These are phyloP conservation scores for Sclerodermus sp. DNA, from an alignment of 2,888 invertebrate genomes.

Conservation along the genomic window DNA sequence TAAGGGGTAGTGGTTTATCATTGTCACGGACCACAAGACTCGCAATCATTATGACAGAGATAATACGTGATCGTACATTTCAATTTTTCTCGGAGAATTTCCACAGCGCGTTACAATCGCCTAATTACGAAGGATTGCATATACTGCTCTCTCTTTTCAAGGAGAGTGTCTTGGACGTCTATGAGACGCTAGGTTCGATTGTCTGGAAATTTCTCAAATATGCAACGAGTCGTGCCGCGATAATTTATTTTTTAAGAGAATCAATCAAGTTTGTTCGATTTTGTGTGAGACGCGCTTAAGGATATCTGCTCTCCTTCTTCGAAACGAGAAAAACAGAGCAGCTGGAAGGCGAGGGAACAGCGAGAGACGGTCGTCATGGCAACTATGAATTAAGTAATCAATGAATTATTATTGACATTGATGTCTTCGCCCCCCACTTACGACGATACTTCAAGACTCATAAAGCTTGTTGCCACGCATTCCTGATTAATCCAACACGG, in stretches of 20 bases:
- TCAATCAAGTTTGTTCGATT: constrained; percentile 7
- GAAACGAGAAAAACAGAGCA: constrained; percentile 53
- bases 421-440: constrained; percentile 46
- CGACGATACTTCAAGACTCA: constrained; percentile 47
- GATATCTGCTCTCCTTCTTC: constrained; percentile 32
- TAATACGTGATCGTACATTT: too few relatives aligned
- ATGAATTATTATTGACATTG: constrained; percentile 59
- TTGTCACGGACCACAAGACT: too few relatives aligned
- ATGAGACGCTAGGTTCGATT: too few relatives aligned
- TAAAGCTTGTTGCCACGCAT: constrained; percentile 37
- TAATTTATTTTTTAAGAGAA: neutral
- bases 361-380: constrained; percentile 51
- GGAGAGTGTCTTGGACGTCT: too few relatives aligned
- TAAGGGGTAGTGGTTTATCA: too few relatives aligned
- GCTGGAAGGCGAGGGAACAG: constrained; percentile 37
- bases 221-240: too few relatives aligned
- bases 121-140: too few relatives aligned
- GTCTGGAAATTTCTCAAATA: too few relatives aligned
- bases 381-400: constrained; percentile 57
- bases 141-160: too few relatives aligned
- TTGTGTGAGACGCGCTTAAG: constrained; percentile 31
- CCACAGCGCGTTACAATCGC: too few relatives aligned
- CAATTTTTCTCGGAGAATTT: too few relatives aligned
- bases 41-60: too few relatives aligned
- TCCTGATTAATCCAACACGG: constrained; percentile 49